Conservation (phyloP, 2,888 invertebrate genomes). For the Callimorpha dominula region DNA sequence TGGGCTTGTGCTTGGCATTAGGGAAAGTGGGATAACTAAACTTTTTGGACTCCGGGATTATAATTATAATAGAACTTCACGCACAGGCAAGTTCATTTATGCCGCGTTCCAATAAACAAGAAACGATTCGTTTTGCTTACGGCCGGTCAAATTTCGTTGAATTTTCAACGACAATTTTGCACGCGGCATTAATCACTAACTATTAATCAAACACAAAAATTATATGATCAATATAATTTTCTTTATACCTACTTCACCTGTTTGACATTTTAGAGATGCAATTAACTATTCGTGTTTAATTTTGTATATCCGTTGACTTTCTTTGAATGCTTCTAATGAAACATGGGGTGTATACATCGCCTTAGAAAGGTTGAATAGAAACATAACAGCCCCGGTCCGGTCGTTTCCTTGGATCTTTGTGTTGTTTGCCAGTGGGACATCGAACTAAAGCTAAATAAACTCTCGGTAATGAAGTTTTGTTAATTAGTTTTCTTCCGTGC, state of each 20-base stretch:
- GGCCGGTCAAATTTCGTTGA: too few relatives aligned
- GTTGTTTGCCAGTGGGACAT: slow-evolving; percentile 41
- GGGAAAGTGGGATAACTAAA: too few relatives aligned
- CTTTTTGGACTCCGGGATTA: too few relatives aligned
- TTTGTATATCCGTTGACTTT: neutral
- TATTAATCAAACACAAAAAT: too few relatives aligned
- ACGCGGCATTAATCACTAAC: too few relatives aligned
- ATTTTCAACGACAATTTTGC: too few relatives aligned
- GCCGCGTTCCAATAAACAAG: too few relatives aligned
- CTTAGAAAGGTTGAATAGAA: neutral
- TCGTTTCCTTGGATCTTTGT: slow-evolving; percentile 11
- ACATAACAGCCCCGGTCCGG: slow-evolving; percentile 11
- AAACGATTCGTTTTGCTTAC: too few relatives aligned
- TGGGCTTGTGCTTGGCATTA: too few relatives aligned
- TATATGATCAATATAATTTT: too few relatives aligned
- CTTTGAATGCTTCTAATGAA: neutral
- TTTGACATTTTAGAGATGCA: neutral
- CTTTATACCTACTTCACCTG: neutral
- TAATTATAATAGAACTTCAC: too few relatives aligned
- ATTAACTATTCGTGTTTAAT: neutral
- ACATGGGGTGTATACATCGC: neutral
- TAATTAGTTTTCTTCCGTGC: slow-evolving; percentile 53
- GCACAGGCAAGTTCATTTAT: too few relatives aligned
- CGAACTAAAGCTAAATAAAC: slow-evolving; percentile 44
- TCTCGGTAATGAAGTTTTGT: slow-evolving; percentile 51